Percentiles rank a stretch among this genome's conserved stretches.
Evolutionary conservation across 2,888 invertebrate genomes (phyloP).

Genomic region (Pristionchus maxplancki): DNA sequence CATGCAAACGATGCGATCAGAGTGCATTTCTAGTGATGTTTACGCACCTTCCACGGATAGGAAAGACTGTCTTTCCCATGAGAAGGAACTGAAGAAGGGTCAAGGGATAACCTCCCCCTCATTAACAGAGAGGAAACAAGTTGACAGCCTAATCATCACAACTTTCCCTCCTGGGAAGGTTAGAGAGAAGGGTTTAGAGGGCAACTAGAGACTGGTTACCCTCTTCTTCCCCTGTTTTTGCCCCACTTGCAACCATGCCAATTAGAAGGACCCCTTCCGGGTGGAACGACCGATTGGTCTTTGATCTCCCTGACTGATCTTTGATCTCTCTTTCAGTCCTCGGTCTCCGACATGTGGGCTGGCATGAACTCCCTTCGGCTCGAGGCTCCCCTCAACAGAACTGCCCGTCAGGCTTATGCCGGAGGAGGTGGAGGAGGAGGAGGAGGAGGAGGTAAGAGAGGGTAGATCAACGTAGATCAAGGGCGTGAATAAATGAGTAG

Average conservation of each 20-base stretch:
- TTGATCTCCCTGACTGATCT: background rate
- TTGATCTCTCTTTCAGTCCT: slow-evolving; percentile 49
- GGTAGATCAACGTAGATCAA: background rate
- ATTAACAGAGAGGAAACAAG: slow-evolving; percentile 5
- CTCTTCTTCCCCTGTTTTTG: too few species aligned
- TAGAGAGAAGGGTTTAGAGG: slow-evolving; percentile 20
- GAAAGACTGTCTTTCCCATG: background rate
- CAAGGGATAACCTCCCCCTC: background rate
- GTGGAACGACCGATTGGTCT: slow-evolving; percentile 18
- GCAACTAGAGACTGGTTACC: background rate
- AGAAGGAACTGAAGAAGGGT: background rate
- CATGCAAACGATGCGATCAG: slow-evolving; percentile 20
- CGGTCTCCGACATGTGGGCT: slow-evolving; percentile 52
- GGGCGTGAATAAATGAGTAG: background rate
- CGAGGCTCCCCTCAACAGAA: slow-evolving; percentile 49
- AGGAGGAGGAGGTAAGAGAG: background rate
- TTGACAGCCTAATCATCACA: slow-evolving; percentile 35
- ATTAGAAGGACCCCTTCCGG: background rate
- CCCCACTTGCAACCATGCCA: background rate
- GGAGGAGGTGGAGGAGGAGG: slow-evolving; percentile 48
- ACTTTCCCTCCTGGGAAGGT: slow-evolving; percentile 32
- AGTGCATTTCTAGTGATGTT: slow-evolving; percentile 27
- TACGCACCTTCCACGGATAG: background rate
- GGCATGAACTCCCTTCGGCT: slow-evolving; percentile 40
- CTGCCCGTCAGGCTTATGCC: slow-evolving; percentile 42